Evolutionary conservation across 2,797 vertebrate genomes (phyloP).

Genomic region (Jordanella pulchra): DNA sequence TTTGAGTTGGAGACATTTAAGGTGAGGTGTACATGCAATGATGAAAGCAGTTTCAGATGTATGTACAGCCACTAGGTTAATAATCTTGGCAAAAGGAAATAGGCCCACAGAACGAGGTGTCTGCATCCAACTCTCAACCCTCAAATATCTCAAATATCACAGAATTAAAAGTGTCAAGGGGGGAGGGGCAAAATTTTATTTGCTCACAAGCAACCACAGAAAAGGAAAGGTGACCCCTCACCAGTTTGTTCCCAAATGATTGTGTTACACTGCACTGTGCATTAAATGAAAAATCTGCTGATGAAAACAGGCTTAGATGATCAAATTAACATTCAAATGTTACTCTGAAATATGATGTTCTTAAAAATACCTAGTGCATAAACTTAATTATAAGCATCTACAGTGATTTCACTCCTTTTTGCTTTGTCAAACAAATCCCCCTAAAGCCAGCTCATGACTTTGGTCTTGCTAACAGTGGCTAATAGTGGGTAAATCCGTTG

Average conservation of each 20-base stretch:
- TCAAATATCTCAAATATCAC: no score
- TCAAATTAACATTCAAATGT: not conserved
- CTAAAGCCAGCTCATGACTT: constrained; percentile 34
- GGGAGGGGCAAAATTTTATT: not conserved
- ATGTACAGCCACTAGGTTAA: no score
- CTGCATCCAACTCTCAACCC: no score
- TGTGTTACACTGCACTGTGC: not conserved
- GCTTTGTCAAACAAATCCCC: constrained; percentile 36
- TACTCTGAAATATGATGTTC: not conserved
- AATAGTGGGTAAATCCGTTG: constrained; percentile 52
- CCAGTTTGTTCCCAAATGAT: no score
- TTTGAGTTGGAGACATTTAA: no score
- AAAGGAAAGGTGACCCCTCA: not conserved
- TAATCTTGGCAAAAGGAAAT: no score
- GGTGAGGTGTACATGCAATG: no score
- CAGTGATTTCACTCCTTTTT: constrained; percentile 2
- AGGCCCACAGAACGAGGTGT: not conserved
- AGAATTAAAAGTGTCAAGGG: not conserved
- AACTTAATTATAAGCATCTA: not conserved
- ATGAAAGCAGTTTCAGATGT: no score
- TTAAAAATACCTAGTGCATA: not conserved
- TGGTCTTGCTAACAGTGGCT: constrained; percentile 29
- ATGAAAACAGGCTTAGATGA: not conserved
- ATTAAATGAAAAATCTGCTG: not conserved
- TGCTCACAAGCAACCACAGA: not conserved